phyloP scores from a whole-genome alignment of 2,113 vertebrate genomes.

The Zosterops pallidus region DNA sequence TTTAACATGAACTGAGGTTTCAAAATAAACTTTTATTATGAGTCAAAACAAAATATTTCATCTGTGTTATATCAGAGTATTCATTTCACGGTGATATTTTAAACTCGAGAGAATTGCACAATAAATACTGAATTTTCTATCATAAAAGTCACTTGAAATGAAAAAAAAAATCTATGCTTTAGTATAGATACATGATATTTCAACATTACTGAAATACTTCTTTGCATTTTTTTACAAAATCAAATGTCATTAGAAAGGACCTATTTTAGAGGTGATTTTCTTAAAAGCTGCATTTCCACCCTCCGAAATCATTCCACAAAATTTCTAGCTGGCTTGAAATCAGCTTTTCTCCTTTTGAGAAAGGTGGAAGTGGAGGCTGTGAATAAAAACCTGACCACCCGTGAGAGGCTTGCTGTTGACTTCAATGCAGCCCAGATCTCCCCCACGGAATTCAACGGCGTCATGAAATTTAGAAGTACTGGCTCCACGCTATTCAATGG shows the following conservation, averaged over 20 bases:
- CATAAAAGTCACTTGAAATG: background rate
- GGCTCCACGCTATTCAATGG: slow-evolving; percentile 53
- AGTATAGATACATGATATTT: background rate
- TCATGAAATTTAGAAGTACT: slow-evolving; percentile 39
- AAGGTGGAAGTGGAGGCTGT: background rate
- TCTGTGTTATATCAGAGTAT: background rate
- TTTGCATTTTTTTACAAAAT: background rate
- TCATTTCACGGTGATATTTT: slow-evolving; percentile 23
- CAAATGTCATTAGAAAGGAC: background rate
- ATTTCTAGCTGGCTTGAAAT: background rate
- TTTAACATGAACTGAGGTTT: slow-evolving; percentile 1
- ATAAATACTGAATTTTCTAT: slow-evolving; percentile 36
- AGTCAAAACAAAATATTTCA: slow-evolving; percentile 43
- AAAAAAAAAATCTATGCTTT: background rate
- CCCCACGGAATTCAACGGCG: slow-evolving; percentile 27
- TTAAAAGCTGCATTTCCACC: background rate
- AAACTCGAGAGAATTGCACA: slow-evolving; percentile 31
- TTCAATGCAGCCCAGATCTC: slow-evolving; percentile 28
- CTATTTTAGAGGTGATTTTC: background rate
- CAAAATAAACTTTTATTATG: slow-evolving; percentile 33
- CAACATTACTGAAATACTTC: background rate
- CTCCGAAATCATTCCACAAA: background rate
- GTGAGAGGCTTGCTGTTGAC: background rate
- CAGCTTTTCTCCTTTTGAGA: background rate
- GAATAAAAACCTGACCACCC: slow-evolving; percentile 46